Evolutionary conservation across 1,140 invertebrate genomes (phyloP), one percentile per base, ranked within the genome.

Genomic region (Drosophila murphyi): DNA sequence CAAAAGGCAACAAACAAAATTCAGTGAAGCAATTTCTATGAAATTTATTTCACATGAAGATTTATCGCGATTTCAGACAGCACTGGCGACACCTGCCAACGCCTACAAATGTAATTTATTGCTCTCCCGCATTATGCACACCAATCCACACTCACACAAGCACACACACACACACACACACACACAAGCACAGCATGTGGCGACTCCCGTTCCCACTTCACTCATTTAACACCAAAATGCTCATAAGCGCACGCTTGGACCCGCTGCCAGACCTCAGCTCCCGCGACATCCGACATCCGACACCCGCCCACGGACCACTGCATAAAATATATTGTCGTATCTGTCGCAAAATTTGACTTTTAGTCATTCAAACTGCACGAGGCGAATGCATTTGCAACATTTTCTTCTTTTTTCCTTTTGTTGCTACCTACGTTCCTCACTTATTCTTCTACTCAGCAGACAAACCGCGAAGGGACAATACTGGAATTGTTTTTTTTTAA

Each of bases 21-120:
- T 92, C 90, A 90, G 82, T 92, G 87, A 82, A 92, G 90, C 90
- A 92, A 92, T 92, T 92, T 91, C 91, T 92, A 92, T 91, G 88
- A 92, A 92, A 91, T 92, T 92, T 91, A 92, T 92, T 92, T 92
- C 90, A 88, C 88, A 92, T 92, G 91, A 92, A 92, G 91, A 92
- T 92, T 92, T 92, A 92, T 92, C 91, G 91, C 91, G 91, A 92
- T 92, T 92, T 88, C 89, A 92, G 91, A 92, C 91, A 92, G 91
- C 85, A 78, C 85, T 92, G 91, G 91, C 91, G 91, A 92, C 91
- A 92, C 91, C 91, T 92, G 91, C 91, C 91, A 92, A 92, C 91
- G 91, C 91, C 91, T 92, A 92, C 91, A 90, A 92, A 92, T 89
- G 91, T 92, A 91, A 92, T 92, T 92, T 92, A 92, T 92, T 76